Base-by-base conservation (phyloP, 1,140 invertebrate species). In the Lordiphosa mommai region DNA sequence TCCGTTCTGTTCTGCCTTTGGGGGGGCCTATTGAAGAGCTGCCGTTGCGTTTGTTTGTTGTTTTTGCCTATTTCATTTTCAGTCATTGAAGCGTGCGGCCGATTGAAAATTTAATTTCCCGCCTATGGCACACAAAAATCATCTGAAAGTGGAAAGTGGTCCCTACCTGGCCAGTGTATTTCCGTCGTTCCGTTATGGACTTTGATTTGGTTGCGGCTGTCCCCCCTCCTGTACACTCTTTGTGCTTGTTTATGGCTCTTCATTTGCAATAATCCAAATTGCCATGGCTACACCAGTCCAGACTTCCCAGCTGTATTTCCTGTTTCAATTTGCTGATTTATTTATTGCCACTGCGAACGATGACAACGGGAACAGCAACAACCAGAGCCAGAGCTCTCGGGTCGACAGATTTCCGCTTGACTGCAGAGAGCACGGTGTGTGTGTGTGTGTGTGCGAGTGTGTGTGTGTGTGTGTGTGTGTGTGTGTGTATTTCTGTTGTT, bases 21-120 rank as follows among this genome's bases (percentile, higher is more conserved):
- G 20, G 20, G 20, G 5, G 20, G 20, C 20, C 5, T 23, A 23
- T 6, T 5, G 20, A 5, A 1, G 20, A 0, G 20, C 4, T 3
- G 2, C 17, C 1, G 17, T 33, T 27, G 3, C 2, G 2, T 48
- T 27, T 41, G 32, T 23, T 32, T 51, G 33, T 46, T 60, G 20
- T 40, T 12, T 7, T 20, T 44, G 23, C 8, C 29, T 46, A 64
- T 59, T 80, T 80, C 61, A 56, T 71, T 71, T 68, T 50, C 52
- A 61, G 49, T 59, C 68, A 72, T 66, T 68, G 77, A 69, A 77
- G 72, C 72, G 59, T 84, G 72, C 44, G 55, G 53, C 64, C 68
- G 77, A 84, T 84, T 84, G 77, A 82, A 82, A 82, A 82, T 82
- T 84, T 77, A 82, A 82, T 82, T 82, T 82, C 77, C 77, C 77